Base-by-base conservation (phyloP, 1,140 invertebrate species). In the Cecropterus lyciades region DNA sequence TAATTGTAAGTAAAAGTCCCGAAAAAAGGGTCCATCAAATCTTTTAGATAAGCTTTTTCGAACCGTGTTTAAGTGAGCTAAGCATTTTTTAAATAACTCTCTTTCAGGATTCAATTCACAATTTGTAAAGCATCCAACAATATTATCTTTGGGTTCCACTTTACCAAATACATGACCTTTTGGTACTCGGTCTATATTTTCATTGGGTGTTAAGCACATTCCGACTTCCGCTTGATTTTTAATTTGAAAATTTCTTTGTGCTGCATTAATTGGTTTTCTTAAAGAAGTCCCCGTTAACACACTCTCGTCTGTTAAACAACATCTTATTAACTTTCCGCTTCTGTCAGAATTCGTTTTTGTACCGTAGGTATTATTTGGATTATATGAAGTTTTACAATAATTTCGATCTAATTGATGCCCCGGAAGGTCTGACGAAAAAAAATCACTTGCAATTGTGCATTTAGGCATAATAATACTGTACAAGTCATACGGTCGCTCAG, bases 101-200 rank as follows among this genome's bases (percentile, higher is more conserved):
- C 30, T 33, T 9, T 33, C 7, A 8, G 90, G 80, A 59, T 93
- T 93, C 10, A 87, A 71, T 30, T 92, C 71, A 66, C 86, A 90
- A 73, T 80, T 84, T 8, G 84, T 76, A n/a, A 90, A 71, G 53
- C 87, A 87, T 27, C 85, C 77, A 7, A 68, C 64, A 11, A 89
- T 33, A 66, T 79, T 85, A 48, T 82, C 86, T 10, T 80, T 78
- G n/a, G 68, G 64, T 40, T 73, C 75, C 15, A 83, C 65, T 63
- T 81, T 89, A 11, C 93, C 93, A 74, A 92, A 93, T 16, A 73
- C 45, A 56, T 91, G 81, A 6, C 83, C 87, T 65, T 87, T 60
- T 11, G 91, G 89, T 13, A 93, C 84, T 24, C 75, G 71, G 15
- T 72, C 67, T 3, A 89, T 88, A 65, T 93, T 93, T 14, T 92